These are phyloP conservation scores for Alosa sapidissima DNA, from an alignment of 2,797 vertebrate genomes.

Conservation along the genomic window DNA sequence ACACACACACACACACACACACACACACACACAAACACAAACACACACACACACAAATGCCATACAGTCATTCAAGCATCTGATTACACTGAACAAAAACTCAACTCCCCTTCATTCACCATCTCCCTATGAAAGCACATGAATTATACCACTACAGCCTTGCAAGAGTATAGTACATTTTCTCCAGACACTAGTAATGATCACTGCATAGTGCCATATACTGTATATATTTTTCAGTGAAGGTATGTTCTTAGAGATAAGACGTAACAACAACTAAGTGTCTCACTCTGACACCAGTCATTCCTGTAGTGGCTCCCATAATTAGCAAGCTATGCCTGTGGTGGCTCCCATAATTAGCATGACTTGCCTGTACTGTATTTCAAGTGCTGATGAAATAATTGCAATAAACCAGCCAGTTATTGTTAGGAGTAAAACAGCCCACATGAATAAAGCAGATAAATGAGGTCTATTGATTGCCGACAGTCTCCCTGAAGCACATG, in stretches of 20 bases:
- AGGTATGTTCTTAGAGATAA: not conserved
- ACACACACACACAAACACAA: not conserved
- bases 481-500: not conserved
- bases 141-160: not conserved
- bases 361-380: not conserved
- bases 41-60: constrained; percentile 16
- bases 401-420: not conserved
- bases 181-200: not conserved
- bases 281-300: not conserved
- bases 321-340: not conserved
- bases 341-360: not conserved
- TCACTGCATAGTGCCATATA: not conserved
- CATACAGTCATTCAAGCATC: constrained; percentile 44
- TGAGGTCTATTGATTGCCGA: not conserved
- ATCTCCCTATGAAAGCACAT: not conserved
- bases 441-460: not conserved
- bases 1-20: not conserved
- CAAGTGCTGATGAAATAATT: not conserved
- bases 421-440: not conserved
- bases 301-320: not conserved
- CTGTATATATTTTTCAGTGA: not conserved
- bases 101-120: constrained; percentile 39
- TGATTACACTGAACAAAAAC: constrained; percentile 46
- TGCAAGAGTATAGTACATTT: not conserved
- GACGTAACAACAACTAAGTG: not conserved